Percentiles rank a stretch among this genome's conserved stretches.
Evolutionary conservation across 2,888 invertebrate genomes (phyloP).

Genomic region (Drosophila recens): DNA sequence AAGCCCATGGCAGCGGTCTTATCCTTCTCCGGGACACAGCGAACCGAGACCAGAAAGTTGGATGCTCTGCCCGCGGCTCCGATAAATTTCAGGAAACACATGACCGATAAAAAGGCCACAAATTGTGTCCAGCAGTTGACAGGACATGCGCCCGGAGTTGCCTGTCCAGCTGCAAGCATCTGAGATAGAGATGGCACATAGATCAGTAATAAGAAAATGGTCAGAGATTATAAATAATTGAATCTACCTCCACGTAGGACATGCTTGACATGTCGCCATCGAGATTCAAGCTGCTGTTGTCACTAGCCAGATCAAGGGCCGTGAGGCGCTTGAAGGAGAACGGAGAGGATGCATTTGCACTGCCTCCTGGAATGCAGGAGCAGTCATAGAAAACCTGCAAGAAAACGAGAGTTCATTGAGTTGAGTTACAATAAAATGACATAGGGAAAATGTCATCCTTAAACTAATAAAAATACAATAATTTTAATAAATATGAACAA

Average conservation of each 20-base stretch:
- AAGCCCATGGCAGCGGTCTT: constrained; percentile 91
- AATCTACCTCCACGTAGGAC: constrained; percentile 51
- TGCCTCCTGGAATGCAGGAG: constrained; percentile 76
- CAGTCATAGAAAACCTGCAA: constrained; percentile 81
- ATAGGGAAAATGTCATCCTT: too few species aligned
- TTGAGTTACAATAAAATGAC: background rate
- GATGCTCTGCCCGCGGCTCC: constrained; percentile 88
- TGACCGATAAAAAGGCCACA: constrained; percentile 86
- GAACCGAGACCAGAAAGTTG: constrained; percentile 88
- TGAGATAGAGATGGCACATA: background rate
- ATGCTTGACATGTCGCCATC: constrained; percentile 5
- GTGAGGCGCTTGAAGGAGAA: constrained; percentile 77
- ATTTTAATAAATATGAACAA: too few species aligned
- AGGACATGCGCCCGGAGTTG: constrained; percentile 86
- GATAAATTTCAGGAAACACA: constrained; percentile 87
- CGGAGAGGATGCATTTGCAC: constrained; percentile 38
- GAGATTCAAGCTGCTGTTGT: constrained; percentile 40
- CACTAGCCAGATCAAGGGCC: constrained; percentile 54
- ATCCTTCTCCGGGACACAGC: constrained; percentile 90
- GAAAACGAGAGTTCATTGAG: background rate
- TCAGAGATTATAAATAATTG: too few species aligned
- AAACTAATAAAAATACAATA: too few species aligned
- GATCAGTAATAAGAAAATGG: background rate
- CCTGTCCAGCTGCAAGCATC: constrained; percentile 83
- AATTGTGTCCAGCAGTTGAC: constrained; percentile 87